Conservation (phyloP, 2,113 vertebrate species). For the Mungos mungo region DNA sequence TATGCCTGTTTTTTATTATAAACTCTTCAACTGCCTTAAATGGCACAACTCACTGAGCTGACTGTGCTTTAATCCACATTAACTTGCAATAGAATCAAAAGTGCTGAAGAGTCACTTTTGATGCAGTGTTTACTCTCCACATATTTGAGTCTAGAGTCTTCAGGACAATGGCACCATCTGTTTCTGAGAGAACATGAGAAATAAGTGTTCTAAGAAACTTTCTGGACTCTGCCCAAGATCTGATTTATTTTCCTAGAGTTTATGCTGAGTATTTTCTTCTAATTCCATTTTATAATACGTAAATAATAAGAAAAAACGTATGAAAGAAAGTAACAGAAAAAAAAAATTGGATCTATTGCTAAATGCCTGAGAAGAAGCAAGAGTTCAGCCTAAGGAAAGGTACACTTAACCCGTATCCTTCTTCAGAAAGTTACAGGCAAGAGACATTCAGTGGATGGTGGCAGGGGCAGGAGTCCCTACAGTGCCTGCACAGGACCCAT, state of each 20-base stretch:
- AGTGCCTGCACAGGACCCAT: not conserved
- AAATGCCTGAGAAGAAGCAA: not conserved
- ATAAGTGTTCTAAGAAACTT: not conserved
- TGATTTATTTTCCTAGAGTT: constrained; percentile 37
- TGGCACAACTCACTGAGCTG: not conserved
- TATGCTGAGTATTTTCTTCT: not conserved
- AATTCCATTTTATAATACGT: not conserved
- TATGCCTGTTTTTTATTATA: not conserved
- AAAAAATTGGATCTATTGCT: not conserved
- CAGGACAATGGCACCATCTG: not conserved
- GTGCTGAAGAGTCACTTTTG: not conserved
- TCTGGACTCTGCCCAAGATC: not conserved
- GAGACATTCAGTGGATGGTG: not conserved
- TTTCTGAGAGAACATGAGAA: constrained; percentile 9
- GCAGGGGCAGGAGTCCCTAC: not conserved
- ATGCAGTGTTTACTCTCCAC: not conserved
- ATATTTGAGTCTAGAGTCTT: not conserved
- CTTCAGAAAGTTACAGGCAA: not conserved
- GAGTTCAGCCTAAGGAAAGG: not conserved
- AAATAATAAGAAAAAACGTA: constrained; percentile 12
- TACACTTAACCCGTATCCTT: not conserved
- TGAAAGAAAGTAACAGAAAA: not conserved
- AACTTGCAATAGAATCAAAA: constrained; percentile 2
- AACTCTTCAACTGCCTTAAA: not conserved
- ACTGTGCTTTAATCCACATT: not conserved